Percentiles rank a stretch among this genome's conserved stretches.
Evolutionary conservation across 1,140 invertebrate species (phyloP).

Genomic region (Chionoecetes opilio): DNA sequence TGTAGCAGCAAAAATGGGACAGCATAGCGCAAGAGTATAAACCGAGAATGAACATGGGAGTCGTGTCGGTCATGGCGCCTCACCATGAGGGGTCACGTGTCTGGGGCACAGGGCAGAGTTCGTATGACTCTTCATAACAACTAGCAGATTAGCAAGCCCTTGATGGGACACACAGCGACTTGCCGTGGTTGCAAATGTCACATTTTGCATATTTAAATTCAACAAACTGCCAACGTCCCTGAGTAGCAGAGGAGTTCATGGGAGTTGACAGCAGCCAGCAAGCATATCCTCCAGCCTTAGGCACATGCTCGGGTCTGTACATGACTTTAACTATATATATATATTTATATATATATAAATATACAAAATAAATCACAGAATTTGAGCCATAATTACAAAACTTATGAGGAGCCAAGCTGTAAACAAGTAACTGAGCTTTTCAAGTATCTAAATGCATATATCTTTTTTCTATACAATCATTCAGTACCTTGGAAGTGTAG

Average conservation of each 20-base stretch:
- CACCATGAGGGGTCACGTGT: constrained; percentile 40
- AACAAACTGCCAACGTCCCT: constrained; percentile 68
- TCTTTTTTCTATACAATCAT: constrained; percentile 71
- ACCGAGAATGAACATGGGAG: constrained; percentile 14
- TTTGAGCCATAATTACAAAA: constrained; percentile 80
- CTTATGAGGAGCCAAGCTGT: constrained; percentile 78
- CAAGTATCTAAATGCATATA: constrained; percentile 77
- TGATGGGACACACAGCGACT: constrained; percentile 70
- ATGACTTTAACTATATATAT: constrained; percentile 76
- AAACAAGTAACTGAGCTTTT: constrained; percentile 78
- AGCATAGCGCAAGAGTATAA: constrained; percentile 70
- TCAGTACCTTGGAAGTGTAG: constrained; percentile 74
- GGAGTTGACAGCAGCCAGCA: constrained; percentile 75
- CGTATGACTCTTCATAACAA: constrained; percentile 70
- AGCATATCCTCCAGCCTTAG: constrained; percentile 75
- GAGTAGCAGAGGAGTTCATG: constrained; percentile 65
- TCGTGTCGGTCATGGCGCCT: constrained; percentile 50
- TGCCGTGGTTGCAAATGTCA: constrained; percentile 74
- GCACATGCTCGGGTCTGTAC: constrained; percentile 79
- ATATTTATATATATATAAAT: constrained; percentile 80
- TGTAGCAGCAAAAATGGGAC: constrained; percentile 75
- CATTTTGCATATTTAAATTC: constrained; percentile 78
- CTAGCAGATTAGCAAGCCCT: constrained; percentile 70
- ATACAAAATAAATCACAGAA: constrained; percentile 81
- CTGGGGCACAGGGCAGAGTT: constrained; percentile 67